Conservation (phyloP, 2,797 vertebrate genomes). For the Todus mexicanus region DNA sequence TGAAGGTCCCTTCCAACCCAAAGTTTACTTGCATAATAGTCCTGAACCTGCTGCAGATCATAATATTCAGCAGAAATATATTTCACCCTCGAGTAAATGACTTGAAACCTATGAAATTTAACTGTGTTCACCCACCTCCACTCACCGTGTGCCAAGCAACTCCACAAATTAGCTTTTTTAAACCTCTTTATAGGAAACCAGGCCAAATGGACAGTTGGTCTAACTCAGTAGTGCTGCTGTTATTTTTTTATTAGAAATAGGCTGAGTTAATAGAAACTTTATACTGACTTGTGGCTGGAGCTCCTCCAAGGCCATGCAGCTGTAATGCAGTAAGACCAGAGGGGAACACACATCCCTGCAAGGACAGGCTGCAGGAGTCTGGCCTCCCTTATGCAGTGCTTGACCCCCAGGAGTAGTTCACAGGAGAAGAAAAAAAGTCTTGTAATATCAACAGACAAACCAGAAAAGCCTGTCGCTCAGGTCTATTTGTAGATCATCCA, state of each 20-base stretch:
- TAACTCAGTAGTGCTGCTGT: not conserved
- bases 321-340: not conserved
- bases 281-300: not conserved
- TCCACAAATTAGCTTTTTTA: not conserved
- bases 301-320: not conserved
- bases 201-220: not conserved
- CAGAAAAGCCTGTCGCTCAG: not conserved
- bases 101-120: not conserved
- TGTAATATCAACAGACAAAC: not conserved
- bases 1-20: no score
- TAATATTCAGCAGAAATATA: not conserved
- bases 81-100: not conserved
- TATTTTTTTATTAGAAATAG: not conserved
- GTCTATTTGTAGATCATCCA: not conserved
- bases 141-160: not conserved
- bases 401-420: not conserved
- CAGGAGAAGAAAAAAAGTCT: not conserved
- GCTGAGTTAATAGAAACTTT: not conserved
- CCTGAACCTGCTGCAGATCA: not conserved
- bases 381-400: not conserved
- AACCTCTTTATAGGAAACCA: not conserved
- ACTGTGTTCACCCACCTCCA: not conserved
- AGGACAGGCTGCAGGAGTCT: not conserved
- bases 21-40: not conserved
- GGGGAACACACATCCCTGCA: fast-evolving